phyloP scores from a whole-genome alignment of 2,888 invertebrate species.

The Entomobrya multifasciata region DNA sequence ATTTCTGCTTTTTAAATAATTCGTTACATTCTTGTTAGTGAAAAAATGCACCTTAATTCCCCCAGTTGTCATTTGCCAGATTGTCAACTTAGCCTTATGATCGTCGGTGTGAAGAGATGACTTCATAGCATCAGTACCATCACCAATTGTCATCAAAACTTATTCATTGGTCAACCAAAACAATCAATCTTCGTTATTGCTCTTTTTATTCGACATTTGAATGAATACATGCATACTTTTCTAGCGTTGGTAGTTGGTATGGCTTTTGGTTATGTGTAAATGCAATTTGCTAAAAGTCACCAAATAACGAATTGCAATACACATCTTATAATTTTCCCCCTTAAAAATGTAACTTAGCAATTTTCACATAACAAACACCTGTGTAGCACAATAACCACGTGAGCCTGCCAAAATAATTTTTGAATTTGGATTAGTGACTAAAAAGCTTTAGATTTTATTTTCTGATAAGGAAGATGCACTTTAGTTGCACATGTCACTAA shows the following conservation, averaged over 20 bases:
- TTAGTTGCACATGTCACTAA: background rate
- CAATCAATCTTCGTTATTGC: conserved; percentile 45
- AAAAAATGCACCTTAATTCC: background rate
- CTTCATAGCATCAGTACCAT: background rate
- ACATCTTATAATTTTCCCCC: background rate
- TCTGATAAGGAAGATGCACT: conserved; percentile 31
- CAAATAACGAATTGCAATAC: background rate
- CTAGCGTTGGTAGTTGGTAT: background rate
- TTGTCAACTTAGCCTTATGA: too few species aligned
- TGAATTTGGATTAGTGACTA: background rate
- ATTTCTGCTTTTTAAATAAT: background rate
- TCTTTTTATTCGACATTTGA: conserved; percentile 50
- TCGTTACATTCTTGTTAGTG: background rate
- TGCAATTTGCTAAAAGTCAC: conserved; percentile 3
- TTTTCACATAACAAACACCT: too few species aligned
- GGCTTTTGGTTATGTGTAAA: background rate
- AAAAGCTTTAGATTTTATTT: conserved; percentile 8
- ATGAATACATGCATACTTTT: background rate
- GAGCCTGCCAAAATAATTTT: conserved; percentile 18
- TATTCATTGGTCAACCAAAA: background rate
- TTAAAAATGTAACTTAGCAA: background rate
- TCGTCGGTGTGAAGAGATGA: background rate
- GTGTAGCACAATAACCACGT: too few species aligned
- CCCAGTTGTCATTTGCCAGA: background rate
- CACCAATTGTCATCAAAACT: background rate